Conservation (phyloP, 2,797 vertebrate species). For the Chiroxiphia lanceolata region DNA sequence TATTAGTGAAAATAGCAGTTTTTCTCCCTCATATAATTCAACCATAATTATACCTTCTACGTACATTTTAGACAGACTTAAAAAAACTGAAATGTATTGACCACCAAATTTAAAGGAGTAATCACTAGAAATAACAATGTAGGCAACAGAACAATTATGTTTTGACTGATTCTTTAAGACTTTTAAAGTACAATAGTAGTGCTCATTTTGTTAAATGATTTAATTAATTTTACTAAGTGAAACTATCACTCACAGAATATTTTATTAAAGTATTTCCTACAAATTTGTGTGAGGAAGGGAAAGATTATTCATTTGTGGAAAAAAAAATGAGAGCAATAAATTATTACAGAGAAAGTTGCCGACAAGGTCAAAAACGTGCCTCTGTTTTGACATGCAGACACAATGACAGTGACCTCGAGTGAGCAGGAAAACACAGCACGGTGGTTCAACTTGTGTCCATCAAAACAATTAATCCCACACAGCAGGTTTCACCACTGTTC, state of each 20-base stretch:
- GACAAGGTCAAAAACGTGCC: not conserved
- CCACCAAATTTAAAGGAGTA: not conserved
- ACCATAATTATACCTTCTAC: not conserved
- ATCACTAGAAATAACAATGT: not conserved
- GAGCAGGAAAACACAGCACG: not conserved
- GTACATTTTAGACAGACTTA: not conserved
- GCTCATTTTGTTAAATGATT: not conserved
- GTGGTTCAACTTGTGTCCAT: fast-evolving
- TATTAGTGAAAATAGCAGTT: not conserved
- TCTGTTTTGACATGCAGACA: not conserved
- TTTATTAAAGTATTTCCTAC: not conserved
- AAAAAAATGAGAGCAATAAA: not conserved
- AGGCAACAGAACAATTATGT: not conserved
- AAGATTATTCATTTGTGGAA: not conserved
- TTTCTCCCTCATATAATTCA: not conserved
- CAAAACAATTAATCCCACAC: not conserved
- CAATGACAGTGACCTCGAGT: not conserved
- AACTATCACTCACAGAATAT: not conserved
- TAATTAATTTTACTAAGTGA: not conserved
- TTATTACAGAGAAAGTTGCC: not conserved
- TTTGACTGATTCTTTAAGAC: not conserved
- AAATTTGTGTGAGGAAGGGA: not conserved
- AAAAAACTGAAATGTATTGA: not conserved
- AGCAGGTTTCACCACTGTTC: not conserved
- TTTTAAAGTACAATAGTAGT: not conserved